These are phyloP conservation scores for Spatulosminthurus flaviceps DNA, from an alignment of 2,888 invertebrate species.

Conservation along the genomic window DNA sequence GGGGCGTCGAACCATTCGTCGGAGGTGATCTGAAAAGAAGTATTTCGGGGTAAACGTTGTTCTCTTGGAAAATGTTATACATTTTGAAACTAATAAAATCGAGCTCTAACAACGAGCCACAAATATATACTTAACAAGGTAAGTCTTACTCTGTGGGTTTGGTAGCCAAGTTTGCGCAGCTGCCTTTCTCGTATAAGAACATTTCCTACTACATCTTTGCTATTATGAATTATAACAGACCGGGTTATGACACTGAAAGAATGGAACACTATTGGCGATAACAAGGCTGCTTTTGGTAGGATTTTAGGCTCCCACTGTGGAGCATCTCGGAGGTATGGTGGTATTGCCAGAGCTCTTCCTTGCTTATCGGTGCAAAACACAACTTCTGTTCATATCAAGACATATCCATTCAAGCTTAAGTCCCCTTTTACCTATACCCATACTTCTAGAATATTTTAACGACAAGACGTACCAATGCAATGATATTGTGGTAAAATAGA, in stretches of 20 bases:
- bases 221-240: constrained; percentile 29
- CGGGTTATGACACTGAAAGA: constrained; percentile 35
- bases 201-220: constrained; percentile 49
- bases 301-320: constrained; percentile 12
- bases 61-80: not conserved
- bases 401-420: not conserved
- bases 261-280: constrained; percentile 33
- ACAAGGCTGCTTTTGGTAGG: not conserved
- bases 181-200: constrained; percentile 52
- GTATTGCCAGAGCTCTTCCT: constrained; percentile 66
- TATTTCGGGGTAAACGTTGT: not conserved
- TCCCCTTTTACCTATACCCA: not conserved
- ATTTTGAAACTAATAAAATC: not conserved
- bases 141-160: constrained; percentile 49
- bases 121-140: too few species aligned
- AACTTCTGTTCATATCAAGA: constrained; percentile 67
- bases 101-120: too few species aligned
- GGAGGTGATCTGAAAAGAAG: not conserved
- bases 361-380: constrained; percentile 71
- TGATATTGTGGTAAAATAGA: constrained; percentile 75
- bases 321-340: constrained; percentile 67
- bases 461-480: constrained; percentile 44
- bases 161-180: constrained; percentile 56
- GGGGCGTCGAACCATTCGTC: not conserved
- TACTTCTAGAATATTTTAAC: not conserved